Evolutionary conservation across 2,888 invertebrate species (phyloP), one percentile per base, ranked within the genome.

Genomic region (Idaea biselata): DNA sequence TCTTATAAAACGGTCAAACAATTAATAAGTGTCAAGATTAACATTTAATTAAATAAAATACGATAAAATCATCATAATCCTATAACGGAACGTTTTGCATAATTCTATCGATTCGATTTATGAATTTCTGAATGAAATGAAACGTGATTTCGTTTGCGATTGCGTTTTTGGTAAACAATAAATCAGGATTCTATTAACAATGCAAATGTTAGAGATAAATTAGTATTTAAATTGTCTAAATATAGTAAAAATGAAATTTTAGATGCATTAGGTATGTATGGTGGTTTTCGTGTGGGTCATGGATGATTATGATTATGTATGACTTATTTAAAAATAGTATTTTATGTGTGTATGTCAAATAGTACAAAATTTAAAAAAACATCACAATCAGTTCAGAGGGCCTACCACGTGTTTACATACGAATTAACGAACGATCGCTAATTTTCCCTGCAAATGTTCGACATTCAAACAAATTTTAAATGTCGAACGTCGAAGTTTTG

Each of bases 21-120:
- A 89, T 89, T 88, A 88, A 88, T 89, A 89, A 81, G 84, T 86
- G 89, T 88, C 89, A 87, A 83, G 78, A 81, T 82, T 80, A 83
- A 88, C 84, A 82, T 87, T 83, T 86, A 87, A 86, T 88, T 87
- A 83, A 83, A 84, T 79, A 76, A 71, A 76, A 73, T 70, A 76
- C 79, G 79, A 83, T 84, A 85, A 83, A 82, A 87, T 83, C 82
- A 73, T 81, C 77, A 79, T 78, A 80, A 81, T 78, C 76, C 71
- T 58, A 68, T 71, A 69, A 73, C 68, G 71, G 64, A 58, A 44
- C 65, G 62, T 73, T 76, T 72, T 68, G 66, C 70, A 70, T 78
- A 73, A 44, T 44, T 44, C 44, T 68, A 63, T 25, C 60, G 55
- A 61, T 62, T 58, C 53, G n/a, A 64, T 70, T 69, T 18, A 55